Evolutionary conservation across 2,113 vertebrate species (phyloP).

Genomic region (Caloenas nicobarica): DNA sequence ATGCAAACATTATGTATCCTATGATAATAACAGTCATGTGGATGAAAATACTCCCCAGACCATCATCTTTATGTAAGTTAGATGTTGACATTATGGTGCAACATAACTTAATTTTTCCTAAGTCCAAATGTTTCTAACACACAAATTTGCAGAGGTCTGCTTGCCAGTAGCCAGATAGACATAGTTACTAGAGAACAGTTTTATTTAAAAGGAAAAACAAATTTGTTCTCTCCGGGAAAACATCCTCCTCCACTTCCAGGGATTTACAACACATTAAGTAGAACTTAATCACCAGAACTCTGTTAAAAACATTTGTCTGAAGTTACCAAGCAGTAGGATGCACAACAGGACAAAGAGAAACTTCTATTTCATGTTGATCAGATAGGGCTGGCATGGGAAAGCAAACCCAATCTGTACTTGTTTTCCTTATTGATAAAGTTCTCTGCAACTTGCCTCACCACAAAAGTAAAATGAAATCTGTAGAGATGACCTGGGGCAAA

Average conservation of each 20-base stretch:
- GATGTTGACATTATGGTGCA: neutral
- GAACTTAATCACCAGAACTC: neutral
- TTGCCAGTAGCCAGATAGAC: neutral
- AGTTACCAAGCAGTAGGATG: neutral
- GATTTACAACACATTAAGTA: slow-evolving; percentile 28
- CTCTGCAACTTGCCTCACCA: neutral
- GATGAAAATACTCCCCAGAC: neutral
- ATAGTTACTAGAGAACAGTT: neutral
- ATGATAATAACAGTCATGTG: neutral
- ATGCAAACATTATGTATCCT: neutral
- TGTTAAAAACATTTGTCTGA: slow-evolving; percentile 31
- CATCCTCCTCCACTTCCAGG: slow-evolving; percentile 27
- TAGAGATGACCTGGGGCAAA: neutral
- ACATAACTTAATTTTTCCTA: neutral
- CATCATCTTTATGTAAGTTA: neutral
- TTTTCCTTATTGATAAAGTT: neutral
- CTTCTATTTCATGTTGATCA: neutral
- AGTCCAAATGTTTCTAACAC: neutral
- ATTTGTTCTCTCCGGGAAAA: slow-evolving; percentile 12
- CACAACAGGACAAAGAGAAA: neutral
- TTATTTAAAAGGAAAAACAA: slow-evolving; percentile 25
- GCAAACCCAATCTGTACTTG: neutral
- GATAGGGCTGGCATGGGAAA: neutral
- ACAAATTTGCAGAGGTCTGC: neutral
- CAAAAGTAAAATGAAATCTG: neutral